A percentile compares a stretch with the other conserved stretches of the same genome.
Evolutionary conservation across 1,140 invertebrate species (phyloP).

Genomic region (Drosophila subpulchrella): DNA sequence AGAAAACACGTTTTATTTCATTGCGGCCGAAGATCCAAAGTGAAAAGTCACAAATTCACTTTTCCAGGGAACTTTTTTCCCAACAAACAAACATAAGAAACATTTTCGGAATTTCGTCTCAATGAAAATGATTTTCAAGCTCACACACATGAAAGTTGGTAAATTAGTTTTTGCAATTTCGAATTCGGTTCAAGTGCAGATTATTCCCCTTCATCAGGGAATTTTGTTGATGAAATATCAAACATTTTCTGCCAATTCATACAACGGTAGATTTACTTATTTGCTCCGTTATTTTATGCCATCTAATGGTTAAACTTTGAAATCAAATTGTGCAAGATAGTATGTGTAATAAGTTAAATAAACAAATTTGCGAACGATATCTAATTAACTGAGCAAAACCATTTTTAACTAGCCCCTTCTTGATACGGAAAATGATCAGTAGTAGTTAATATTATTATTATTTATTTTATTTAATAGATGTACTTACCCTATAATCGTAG

Average conservation of each 20-base stretch:
- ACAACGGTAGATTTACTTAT: slow-evolving; percentile 19
- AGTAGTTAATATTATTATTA: too few relatives aligned
- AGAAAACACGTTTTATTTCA: slow-evolving; percentile 70
- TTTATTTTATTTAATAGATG: background rate
- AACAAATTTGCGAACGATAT: slow-evolving; percentile 5
- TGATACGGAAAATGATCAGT: background rate
- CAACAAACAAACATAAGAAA: slow-evolving; percentile 21
- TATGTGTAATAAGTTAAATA: slow-evolving; percentile 4
- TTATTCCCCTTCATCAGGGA: slow-evolving; percentile 16
- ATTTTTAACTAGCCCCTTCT: background rate
- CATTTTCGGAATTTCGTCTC: slow-evolving; percentile 33
- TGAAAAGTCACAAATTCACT: slow-evolving; percentile 72
- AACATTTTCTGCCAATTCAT: slow-evolving; percentile 52
- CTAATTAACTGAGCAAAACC: background rate
- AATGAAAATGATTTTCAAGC: slow-evolving; percentile 24
- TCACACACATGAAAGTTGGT: slow-evolving; percentile 24
- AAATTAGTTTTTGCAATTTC: slow-evolving; percentile 17
- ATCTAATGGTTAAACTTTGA: slow-evolving; percentile 18
- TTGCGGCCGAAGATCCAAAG: slow-evolving; percentile 59
- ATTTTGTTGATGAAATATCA: slow-evolving; percentile 54
- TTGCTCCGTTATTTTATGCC: slow-evolving; percentile 8
- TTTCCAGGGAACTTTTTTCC: slow-evolving; percentile 54
- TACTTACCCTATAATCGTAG: slow-evolving; percentile 93
- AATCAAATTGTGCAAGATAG: slow-evolving; percentile 26
- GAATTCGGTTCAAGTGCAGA: slow-evolving; percentile 43